Conservation (phyloP, 2,797 vertebrate genomes). For the Schizopygopsis malacanthus region DNA sequence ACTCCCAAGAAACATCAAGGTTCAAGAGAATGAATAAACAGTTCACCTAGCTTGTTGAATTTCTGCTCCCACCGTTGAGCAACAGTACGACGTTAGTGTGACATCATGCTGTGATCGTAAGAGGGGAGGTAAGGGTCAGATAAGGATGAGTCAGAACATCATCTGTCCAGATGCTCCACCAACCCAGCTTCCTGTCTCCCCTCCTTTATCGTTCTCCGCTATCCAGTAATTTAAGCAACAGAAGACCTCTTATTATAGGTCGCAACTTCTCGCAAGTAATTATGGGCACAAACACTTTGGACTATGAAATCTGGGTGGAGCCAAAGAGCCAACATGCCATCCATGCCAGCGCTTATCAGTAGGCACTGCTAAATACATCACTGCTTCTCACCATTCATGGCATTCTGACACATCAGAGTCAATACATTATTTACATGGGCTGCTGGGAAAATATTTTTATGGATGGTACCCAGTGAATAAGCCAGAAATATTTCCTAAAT, state of each 20-base stretch:
- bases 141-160: slow-evolving; percentile 30
- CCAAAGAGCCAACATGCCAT: slow-evolving; percentile 40
- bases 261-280: neutral
- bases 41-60: neutral
- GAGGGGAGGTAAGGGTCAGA: slow-evolving; percentile 19
- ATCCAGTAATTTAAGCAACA: slow-evolving; percentile 31
- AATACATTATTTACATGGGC: neutral
- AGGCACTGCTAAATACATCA: slow-evolving; percentile 19
- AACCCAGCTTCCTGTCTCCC: neutral
- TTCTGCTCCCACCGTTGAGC: neutral
- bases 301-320: slow-evolving; percentile 41
- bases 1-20: neutral
- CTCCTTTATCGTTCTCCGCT: neutral
- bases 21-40: neutral
- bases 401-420: neutral
- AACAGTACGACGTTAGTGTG: neutral
- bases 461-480: neutral
- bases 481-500: neutral
- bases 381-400: neutral
- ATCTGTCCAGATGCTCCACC: slow-evolving; percentile 16
- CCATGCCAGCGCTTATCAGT: slow-evolving; percentile 34
- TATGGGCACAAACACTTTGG: slow-evolving; percentile 26
- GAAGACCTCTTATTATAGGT: slow-evolving; percentile 22
- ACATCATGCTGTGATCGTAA: slow-evolving; percentile 6
- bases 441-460: neutral